Base-by-base conservation (phyloP, 2,797 vertebrate genomes). In the Enoplosus armatus region DNA sequence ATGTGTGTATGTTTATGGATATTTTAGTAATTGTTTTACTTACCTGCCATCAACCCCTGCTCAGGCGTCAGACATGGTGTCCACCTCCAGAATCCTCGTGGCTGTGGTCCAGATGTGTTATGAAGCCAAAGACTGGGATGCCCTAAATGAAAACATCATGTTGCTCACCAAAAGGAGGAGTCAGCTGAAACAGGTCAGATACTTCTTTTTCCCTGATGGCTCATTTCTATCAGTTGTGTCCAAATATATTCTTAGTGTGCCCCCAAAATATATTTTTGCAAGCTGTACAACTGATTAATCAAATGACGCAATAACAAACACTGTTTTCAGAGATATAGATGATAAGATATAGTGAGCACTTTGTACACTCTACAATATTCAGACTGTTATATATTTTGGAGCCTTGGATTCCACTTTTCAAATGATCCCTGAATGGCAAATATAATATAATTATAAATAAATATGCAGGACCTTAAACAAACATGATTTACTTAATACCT, bases 21-120 rank as follows among this genome's bases (percentile, higher is more conserved):
- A 26, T 75, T 37, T 33, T 60, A n/a, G 3, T 54, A 8, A 35
- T 8, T 60, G 24, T 55, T 41, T 74, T 37, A 16, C 29, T 15
- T 45, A 24, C 15, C 27, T 58, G 14, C 18, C 11, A 33, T 58
- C 5, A 33, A 72, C 33, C 12, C 14, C 24, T 68, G 15, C 43
- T 0, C 88, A 99, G 98, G 98, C 98, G 50, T 99, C 98, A 55
- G 98, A 99, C 86, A 99, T 99, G 98, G 92, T 98, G 84, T 99
- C 98, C 24, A 99, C 98, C 16, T 99, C 98, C 71, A 96, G 96
- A 64, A 99, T 99, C 91, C 95, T 99, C 39, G 98, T 99, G 85
- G 97, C 96, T 74, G 96, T 99, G 64, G 98, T 99, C 82, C 98
- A 99, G 91, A 97, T 99, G 96, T 99, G 98, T 91, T 97, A 98